Evolutionary conservation across 2,113 vertebrate genomes (phyloP).

Genomic region (Ciconia boyciana): DNA sequence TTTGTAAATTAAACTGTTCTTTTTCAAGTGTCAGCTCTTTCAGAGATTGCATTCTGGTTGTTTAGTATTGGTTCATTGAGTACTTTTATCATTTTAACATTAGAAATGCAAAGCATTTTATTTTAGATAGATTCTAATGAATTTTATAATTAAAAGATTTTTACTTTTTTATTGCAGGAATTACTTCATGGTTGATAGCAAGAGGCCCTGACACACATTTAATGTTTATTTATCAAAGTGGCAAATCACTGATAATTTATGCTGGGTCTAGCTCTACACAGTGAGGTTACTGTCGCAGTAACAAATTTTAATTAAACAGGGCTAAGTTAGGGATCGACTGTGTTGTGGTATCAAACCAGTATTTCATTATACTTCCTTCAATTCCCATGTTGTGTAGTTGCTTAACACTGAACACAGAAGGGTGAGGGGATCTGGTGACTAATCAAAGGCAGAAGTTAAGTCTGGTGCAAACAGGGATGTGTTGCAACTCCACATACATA

Average conservation of each 20-base stretch:
- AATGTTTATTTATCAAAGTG: conserved; percentile 9
- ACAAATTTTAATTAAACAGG: neutral
- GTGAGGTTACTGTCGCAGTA: neutral
- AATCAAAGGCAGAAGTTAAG: neutral
- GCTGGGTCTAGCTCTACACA: neutral
- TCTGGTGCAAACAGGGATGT: neutral
- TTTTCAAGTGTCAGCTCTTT: neutral
- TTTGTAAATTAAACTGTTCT: neutral
- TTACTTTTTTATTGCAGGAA: neutral
- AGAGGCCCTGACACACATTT: neutral
- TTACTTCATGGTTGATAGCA: neutral
- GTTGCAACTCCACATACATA: neutral
- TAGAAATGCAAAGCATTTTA: neutral
- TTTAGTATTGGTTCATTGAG: conserved; percentile 18
- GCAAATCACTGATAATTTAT: neutral
- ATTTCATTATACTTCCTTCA: neutral
- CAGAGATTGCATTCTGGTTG: neutral
- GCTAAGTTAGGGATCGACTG: neutral
- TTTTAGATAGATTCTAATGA: neutral
- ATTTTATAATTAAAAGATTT: conserved; percentile 1
- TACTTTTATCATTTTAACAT: neutral
- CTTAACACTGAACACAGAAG: neutral
- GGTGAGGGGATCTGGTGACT: neutral
- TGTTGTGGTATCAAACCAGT: neutral
- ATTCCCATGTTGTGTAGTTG: neutral